Percentiles rank a stretch among this genome's conserved stretches.
Conservation (phyloP, 2,797 vertebrate species). For the Jordanella pulchra region DNA sequence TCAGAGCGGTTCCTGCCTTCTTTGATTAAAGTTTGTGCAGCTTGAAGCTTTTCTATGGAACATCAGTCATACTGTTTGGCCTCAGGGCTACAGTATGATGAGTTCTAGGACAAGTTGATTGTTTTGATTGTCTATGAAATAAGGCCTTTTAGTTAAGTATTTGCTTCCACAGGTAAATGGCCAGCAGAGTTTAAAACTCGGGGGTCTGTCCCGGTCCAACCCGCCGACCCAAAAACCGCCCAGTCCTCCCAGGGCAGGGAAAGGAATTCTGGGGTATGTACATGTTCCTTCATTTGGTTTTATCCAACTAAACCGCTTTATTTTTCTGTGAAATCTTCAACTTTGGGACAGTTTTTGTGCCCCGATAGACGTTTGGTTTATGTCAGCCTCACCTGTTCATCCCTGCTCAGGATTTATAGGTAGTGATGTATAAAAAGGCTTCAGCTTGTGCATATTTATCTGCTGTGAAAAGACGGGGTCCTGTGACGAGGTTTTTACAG, state of each 20-base stretch:
- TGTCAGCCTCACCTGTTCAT: neutral
- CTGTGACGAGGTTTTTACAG: slow-evolving; percentile 37
- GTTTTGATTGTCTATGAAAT: neutral
- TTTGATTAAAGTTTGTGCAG: no score
- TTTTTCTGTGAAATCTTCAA: neutral
- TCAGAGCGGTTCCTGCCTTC: no score
- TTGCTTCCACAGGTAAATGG: slow-evolving; percentile 83
- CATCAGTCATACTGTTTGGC: neutral
- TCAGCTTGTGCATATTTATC: slow-evolving; percentile 7
- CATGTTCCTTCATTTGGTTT: neutral
- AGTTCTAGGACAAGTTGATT: neutral
- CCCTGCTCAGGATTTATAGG: neutral
- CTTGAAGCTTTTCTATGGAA: neutral
- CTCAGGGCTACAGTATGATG: neutral
- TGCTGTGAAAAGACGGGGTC: slow-evolving; percentile 26
- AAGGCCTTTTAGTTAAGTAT: neutral
- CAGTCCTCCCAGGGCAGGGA: slow-evolving; percentile 90
- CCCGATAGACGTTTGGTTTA: neutral
- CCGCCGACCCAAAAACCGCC: slow-evolving; percentile 94
- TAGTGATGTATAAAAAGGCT: neutral
- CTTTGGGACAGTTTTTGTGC: neutral
- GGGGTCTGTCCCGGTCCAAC: slow-evolving; percentile 86
- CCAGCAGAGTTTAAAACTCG: slow-evolving; percentile 92
- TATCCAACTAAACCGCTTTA: neutral
- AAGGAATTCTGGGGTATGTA: slow-evolving; percentile 91